Base-by-base conservation (phyloP, 2,797 vertebrate genomes). In the Hylomyscus alleni region DNA sequence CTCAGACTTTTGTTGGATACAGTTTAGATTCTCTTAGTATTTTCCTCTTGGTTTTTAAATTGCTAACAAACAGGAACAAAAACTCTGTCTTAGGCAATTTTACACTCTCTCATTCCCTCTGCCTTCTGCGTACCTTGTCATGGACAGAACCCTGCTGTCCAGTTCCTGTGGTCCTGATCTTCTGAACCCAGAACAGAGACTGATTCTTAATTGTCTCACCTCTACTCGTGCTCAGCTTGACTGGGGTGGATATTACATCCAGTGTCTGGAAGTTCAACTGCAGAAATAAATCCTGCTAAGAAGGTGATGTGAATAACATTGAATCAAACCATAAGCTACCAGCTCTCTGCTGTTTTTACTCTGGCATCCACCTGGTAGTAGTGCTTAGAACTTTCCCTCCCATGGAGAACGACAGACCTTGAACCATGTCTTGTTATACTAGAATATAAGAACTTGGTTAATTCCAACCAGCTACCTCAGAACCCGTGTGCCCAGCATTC, bases 31-130 rank as follows among this genome's bases (percentile, higher is more conserved):
- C n/a, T 76, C 52, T 44, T 67, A 34, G 2, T n/a, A 56, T 82
- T 93, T 94, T 65, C 72, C 22, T 50, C 12, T 58, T 26, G 17
- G 87, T 58, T 96, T 94, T 86, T 11, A 47, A 73, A 58, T 69
- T 26, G 47, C 84, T 58, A 82, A 20, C 34, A 60, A 13, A 58
- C 0, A n/a, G 69, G 24, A 96, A 54, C 14, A 50, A 80, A 62
- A 52, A 34, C 24, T 52, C 19, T 47, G 1, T 34, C 6, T 72
- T 75, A 17, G 2, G 13, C 44, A 73, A 15, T 26, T 34, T 85
- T 56, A 31, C 47, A 7, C 40, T 73, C 13, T 80, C 65, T 12
- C 17, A 13, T 9, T 75, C 52, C 31, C 34, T 91, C 89, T 54
- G 26, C 8, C 52, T 90, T 83, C 19, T 12, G 11, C 12, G 0